A percentile compares a stretch with the other conserved stretches of the same genome.
Evolutionary conservation across 2,888 invertebrate species (phyloP).

Genomic region (Phengaris arion): DNA sequence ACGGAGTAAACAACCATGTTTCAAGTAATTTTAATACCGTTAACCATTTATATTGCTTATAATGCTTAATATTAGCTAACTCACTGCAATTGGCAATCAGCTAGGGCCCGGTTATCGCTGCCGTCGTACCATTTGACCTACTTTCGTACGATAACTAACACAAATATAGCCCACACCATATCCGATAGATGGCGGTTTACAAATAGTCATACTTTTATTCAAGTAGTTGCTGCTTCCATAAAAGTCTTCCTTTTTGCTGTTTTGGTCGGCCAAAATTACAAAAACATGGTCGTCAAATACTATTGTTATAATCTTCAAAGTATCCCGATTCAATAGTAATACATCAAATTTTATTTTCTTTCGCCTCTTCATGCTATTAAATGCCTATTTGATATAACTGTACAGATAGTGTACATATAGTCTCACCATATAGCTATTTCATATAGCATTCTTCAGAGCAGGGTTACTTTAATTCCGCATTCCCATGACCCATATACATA

Average conservation of each 20-base stretch:
- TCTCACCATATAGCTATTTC: background rate
- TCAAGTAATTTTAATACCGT: background rate
- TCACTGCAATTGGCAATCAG: conserved; percentile 64
- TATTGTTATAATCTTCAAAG: background rate
- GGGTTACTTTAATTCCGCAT: conserved; percentile 35
- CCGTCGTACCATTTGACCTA: conserved; percentile 75
- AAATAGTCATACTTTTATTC: conserved; percentile 1
- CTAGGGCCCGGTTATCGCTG: conserved; percentile 70
- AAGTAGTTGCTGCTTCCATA: background rate
- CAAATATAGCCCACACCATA: conserved; percentile 47
- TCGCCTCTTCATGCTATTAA: background rate
- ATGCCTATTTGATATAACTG: background rate
- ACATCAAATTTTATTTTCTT: background rate
- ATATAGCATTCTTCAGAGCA: conserved; percentile 26
- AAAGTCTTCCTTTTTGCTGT: background rate
- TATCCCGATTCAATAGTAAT: too few species aligned
- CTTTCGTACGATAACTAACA: conserved; percentile 65
- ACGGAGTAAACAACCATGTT: background rate
- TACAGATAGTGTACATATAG: background rate
- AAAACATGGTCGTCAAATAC: background rate
- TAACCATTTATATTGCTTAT: background rate
- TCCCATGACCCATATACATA: conserved; percentile 39
- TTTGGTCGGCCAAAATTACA: background rate
- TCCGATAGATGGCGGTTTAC: conserved; percentile 1
- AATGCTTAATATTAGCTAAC: conserved; percentile 29